Percentiles rank a stretch among this genome's conserved stretches.
Conservation (phyloP, 2,888 invertebrate genomes). For the Tinea semifulvella region DNA sequence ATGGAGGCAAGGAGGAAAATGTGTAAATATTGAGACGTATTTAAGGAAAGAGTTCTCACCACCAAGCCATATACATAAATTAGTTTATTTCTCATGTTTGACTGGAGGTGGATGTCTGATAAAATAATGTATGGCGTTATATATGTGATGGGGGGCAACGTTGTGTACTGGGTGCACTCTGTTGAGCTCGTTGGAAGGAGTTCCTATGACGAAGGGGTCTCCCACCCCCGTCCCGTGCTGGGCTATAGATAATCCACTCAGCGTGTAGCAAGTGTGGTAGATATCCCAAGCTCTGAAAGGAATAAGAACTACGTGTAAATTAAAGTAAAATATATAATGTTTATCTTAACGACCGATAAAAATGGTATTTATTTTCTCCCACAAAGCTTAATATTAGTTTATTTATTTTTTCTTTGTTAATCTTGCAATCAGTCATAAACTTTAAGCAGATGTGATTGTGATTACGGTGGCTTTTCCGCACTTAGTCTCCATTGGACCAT, state of each 20-base stretch:
- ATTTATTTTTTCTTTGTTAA: too few relatives aligned
- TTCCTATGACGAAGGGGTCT: conserved; percentile 70
- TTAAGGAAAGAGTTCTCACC: too few relatives aligned
- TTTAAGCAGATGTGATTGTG: too few relatives aligned
- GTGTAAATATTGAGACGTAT: too few relatives aligned
- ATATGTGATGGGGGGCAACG: conserved; percentile 72
- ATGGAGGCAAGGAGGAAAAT: too few relatives aligned
- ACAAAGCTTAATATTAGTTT: too few relatives aligned
- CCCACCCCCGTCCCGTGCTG: conserved; percentile 73
- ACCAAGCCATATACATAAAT: too few relatives aligned
- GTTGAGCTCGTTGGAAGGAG: conserved; percentile 74
- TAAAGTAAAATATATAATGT: conserved; percentile 6
- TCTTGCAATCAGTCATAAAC: too few relatives aligned
- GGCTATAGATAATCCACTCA: conserved; percentile 94
- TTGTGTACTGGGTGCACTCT: conserved; percentile 86
- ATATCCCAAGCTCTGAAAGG: conserved; percentile 83
- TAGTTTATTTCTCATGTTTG: conserved; percentile 42
- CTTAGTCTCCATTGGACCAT: too few relatives aligned
- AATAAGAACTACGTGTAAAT: conserved; percentile 22
- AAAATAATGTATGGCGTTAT: conserved; percentile 60
- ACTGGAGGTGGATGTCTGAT: conserved; percentile 54
- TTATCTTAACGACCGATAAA: too few relatives aligned
- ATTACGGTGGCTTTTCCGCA: too few relatives aligned
- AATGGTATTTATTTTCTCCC: too few relatives aligned
- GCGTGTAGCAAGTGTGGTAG: conserved; percentile 96